Conservation (phyloP, 2,113 vertebrate species). For the Neolamprologus hecqui region DNA sequence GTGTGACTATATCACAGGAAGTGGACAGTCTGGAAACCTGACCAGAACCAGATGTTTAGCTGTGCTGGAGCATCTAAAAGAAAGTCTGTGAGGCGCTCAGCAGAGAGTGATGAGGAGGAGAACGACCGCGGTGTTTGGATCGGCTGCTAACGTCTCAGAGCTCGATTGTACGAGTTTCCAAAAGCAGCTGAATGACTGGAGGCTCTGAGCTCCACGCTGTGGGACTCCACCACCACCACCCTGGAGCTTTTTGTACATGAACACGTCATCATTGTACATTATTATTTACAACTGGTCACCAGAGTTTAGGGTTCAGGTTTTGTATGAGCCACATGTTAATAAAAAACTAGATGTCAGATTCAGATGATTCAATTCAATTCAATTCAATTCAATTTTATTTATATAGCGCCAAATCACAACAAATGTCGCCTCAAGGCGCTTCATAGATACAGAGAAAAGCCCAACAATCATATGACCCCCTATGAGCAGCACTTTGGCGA, state of each 20-base stretch:
- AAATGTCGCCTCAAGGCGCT: too few relatives aligned
- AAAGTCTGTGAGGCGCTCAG: not conserved
- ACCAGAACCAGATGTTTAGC: not conserved
- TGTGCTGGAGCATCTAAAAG: not conserved
- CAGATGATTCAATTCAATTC: not conserved
- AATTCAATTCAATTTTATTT: too few relatives aligned
- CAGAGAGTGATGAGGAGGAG: not conserved
- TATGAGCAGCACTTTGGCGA: too few relatives aligned
- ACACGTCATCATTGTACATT: not conserved
- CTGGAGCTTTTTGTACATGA: not conserved
- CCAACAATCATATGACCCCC: too few relatives aligned
- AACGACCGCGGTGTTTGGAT: not conserved
- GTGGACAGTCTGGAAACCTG: not conserved
- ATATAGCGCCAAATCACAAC: too few relatives aligned
- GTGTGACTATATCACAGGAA: accelerated
- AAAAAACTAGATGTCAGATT: not conserved
- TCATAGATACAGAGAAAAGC: too few relatives aligned
- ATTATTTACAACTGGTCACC: not conserved
- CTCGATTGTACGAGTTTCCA: not conserved
- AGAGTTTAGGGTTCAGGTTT: not conserved
- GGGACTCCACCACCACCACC: not conserved
- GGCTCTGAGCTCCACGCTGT: not conserved
- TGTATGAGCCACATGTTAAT: not conserved
- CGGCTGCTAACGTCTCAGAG: accelerated
- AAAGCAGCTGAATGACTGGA: not conserved